Percentiles rank a stretch among this genome's conserved stretches.
These are phyloP conservation scores for Phenacoccus solenopsis DNA, from an alignment of 1,140 invertebrate genomes.

Conservation along the genomic window DNA sequence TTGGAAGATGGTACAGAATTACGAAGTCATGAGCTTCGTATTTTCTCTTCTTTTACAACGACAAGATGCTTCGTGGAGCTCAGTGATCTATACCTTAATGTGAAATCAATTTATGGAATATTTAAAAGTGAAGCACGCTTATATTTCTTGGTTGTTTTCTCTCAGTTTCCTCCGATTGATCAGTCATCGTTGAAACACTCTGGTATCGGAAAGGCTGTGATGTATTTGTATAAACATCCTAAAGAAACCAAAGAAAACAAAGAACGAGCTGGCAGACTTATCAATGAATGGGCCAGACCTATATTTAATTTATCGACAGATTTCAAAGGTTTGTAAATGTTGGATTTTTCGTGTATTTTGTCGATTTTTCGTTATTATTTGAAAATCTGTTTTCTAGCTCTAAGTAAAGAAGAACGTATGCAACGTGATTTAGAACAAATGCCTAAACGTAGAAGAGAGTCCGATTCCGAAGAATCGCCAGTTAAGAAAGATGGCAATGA, in stretches of 20 bases:
- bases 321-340: conserved; percentile 66
- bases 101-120: too few relatives aligned
- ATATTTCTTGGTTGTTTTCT: too few relatives aligned
- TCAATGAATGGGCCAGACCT: conserved; percentile 91
- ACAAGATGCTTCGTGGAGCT: too few relatives aligned
- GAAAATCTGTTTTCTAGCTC: conserved; percentile 45
- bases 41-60: too few relatives aligned
- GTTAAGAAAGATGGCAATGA: conserved; percentile 4
- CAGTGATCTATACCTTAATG: too few relatives aligned
- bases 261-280: conserved; percentile 77
- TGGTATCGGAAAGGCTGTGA: conserved; percentile 94
- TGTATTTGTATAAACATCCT: conserved; percentile 99
- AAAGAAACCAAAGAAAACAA: conserved; percentile 92
- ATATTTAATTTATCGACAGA: conserved; percentile 94
- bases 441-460: conserved; percentile 48
- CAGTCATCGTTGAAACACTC: conserved; percentile 83
- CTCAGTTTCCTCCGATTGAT: conserved; percentile 79
- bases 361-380: too few relatives aligned
- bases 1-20: too few relatives aligned
- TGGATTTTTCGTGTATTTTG: too few relatives aligned
- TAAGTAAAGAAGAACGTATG: conserved; percentile 73
- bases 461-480: background rate
- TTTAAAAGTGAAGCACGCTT: too few relatives aligned
- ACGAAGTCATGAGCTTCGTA: too few relatives aligned
- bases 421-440: conserved; percentile 83